Evolutionary conservation across 2,888 invertebrate species (phyloP), one percentile per base, ranked within the genome.

Genomic region (Cheilosia impressa): DNA sequence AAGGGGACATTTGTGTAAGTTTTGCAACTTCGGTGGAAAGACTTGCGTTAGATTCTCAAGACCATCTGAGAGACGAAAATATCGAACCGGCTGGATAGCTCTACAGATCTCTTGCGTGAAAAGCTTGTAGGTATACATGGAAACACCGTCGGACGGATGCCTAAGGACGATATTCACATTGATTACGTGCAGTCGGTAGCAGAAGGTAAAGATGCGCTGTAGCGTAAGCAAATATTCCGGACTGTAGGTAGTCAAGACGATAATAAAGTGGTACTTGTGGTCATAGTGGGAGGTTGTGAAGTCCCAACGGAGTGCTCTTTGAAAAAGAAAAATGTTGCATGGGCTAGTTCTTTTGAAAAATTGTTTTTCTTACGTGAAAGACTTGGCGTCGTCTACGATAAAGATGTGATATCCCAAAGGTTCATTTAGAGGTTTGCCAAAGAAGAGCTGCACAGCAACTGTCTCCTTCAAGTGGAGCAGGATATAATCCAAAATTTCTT

Each of bases 101-200:
- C 83, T 53, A 4, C 72, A 73, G 24, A 89, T 89, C 4, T 85
- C 17, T 4, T 76, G n/a, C 6, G 53, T 34, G 10, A 79, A 87
- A 0, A 87, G 34, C 1, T 63, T 24, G 41, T 88, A 89, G 0
- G 87, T 87, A 24, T 87, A 89, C 52, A 89, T 88, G 31, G 69
- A 65, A 6, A 88, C 69, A 68, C 83, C 73, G 4, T 15, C 68
- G 2, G 43, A 15, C 0, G 75, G 62, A 22, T 83, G 34, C 31
- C 88, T 87, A 0, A 75, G 60, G 87, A 91, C 76, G 10, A 91
- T 79, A 1, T 91, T 81, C 0, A 87, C 90, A n/a, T 91, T 89
- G 10, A 89, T 62, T 4, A 91, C 90, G 34, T 88, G 87, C 0
- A 89, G 87, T 0, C 68, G 38, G 1, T 88, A 53, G 24, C 89